Conservation (phyloP, 2,113 vertebrate species). For the Hippocampus guttulatus region DNA sequence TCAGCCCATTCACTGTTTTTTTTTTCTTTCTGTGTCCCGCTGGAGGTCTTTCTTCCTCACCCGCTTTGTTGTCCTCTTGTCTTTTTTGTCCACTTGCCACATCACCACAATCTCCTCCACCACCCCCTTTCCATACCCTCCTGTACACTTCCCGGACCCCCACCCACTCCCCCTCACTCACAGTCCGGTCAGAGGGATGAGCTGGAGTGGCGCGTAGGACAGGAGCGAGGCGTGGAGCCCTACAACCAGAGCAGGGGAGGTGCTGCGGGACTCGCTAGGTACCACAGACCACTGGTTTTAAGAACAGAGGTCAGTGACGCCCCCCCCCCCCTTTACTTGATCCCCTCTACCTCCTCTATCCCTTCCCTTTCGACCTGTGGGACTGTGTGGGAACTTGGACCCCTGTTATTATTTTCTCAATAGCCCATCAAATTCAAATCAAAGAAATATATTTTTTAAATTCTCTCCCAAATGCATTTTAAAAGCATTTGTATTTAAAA, state of each 20-base stretch:
- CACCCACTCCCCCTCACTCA: slow-evolving; percentile 64
- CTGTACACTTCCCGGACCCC: neutral
- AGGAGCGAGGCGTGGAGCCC: slow-evolving; percentile 81
- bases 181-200: slow-evolving; percentile 97
- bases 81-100: slow-evolving; percentile 68
- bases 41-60: slow-evolving; percentile 39
- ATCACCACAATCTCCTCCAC: slow-evolving; percentile 38
- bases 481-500: no score
- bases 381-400: slow-evolving; percentile 25
- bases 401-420: neutral
- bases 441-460: neutral
- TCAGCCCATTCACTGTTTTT: slow-evolving; percentile 64
- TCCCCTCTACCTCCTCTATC: slow-evolving; percentile 44
- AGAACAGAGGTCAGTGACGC: slow-evolving; percentile 90
- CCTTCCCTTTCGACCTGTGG: slow-evolving; percentile 37
- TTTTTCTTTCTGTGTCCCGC: slow-evolving; percentile 52
- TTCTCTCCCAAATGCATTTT: no score
- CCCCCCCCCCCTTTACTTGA: slow-evolving; percentile 34
- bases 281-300: slow-evolving; percentile 86
- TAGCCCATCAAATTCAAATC: neutral
- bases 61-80: slow-evolving; percentile 78
- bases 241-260: slow-evolving; percentile 78
- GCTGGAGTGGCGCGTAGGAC: slow-evolving; percentile 87
- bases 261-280: slow-evolving; percentile 82
- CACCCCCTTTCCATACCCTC: slow-evolving; percentile 12